Evolutionary conservation across 2,113 vertebrate species (phyloP).

Genomic region (Todiramphus chloris): DNA sequence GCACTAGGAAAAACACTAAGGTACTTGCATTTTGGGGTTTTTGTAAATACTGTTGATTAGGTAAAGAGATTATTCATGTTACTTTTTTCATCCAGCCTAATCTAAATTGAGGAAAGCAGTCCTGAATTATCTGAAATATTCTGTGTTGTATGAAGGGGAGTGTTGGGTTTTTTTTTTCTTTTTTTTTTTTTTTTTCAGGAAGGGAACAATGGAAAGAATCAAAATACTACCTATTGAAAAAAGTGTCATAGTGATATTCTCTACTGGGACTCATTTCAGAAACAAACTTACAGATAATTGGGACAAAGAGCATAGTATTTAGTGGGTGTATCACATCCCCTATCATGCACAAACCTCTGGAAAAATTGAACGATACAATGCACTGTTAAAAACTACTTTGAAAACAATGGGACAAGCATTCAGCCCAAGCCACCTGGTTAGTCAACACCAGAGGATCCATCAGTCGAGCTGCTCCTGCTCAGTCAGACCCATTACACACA

Average conservation of each 20-base stretch:
- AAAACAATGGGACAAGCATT: too few relatives aligned
- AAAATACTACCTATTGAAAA: background rate
- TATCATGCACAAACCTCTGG: too few relatives aligned
- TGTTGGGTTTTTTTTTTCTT: background rate
- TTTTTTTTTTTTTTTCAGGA: background rate
- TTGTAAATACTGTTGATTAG: background rate
- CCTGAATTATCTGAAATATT: background rate
- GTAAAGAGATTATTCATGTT: background rate
- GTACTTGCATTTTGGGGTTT: accelerated
- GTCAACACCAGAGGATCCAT: too few relatives aligned
- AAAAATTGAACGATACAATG: too few relatives aligned
- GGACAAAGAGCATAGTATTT: too few relatives aligned
- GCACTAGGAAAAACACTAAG: background rate
- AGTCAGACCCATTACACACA: too few relatives aligned
- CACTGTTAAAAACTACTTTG: too few relatives aligned
- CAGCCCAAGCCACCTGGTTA: too few relatives aligned
- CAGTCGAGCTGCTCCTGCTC: too few relatives aligned
- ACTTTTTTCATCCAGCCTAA: background rate
- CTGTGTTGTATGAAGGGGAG: background rate
- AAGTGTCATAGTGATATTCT: background rate
- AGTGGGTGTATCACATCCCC: too few relatives aligned
- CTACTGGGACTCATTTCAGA: background rate
- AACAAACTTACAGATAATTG: too few relatives aligned
- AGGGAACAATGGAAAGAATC: background rate
- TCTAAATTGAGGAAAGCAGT: background rate